A percentile compares a stretch with the other conserved stretches of the same genome.
These are phyloP conservation scores for Anguilla marmorata DNA, from an alignment of 2,797 vertebrate species.

Conservation along the genomic window DNA sequence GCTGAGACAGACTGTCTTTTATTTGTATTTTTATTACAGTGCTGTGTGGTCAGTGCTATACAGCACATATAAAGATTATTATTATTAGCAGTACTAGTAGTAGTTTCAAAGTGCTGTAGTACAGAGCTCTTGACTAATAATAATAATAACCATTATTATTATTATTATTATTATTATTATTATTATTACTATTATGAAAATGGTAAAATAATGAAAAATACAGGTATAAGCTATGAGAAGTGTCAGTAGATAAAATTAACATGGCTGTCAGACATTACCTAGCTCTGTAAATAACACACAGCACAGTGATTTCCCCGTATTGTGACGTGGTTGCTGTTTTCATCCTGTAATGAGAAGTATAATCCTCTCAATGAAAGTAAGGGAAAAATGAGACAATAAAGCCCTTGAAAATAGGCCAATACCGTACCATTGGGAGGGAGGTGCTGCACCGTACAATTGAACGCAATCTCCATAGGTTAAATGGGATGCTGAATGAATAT, in stretches of 20 bases:
- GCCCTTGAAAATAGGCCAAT: background rate
- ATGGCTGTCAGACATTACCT: background rate
- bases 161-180: background rate
- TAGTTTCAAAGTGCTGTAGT: no score
- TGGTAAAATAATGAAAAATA: no score
- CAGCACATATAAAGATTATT: no score
- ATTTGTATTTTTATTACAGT: background rate
- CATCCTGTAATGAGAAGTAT: background rate
- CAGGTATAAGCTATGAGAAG: background rate
- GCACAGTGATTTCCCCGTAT: background rate
- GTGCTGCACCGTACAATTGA: background rate
- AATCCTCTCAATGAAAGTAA: background rate
- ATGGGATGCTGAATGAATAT: background rate
- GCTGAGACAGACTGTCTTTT: background rate
- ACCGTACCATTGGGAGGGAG: background rate
- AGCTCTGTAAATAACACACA: background rate
- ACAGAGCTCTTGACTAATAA: no score
- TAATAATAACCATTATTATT: no score
- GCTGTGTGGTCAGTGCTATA: no score
- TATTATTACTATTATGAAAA: background rate
- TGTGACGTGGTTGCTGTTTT: background rate
- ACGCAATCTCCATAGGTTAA: background rate
- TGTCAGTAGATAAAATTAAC: background rate
- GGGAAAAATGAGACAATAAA: background rate
- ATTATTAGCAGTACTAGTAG: no score